These are phyloP conservation scores for Euproctis similis DNA, from an alignment of 2,888 invertebrate species.

Conservation along the genomic window DNA sequence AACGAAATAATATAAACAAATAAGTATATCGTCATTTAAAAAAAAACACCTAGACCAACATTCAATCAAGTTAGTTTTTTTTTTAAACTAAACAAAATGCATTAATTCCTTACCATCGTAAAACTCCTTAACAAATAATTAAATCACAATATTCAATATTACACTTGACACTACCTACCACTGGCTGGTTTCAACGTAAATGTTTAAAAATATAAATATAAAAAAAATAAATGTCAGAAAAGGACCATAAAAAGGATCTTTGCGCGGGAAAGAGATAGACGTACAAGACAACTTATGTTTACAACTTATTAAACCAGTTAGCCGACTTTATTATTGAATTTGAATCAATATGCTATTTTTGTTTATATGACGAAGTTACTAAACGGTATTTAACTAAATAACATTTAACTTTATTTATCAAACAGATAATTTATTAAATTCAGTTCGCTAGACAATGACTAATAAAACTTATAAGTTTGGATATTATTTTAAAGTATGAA, in stretches of 20 bases:
- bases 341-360: slow-evolving; percentile 4
- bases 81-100: neutral
- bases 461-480: too few relatives aligned
- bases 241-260: slow-evolving; percentile 8
- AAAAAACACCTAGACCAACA: too few relatives aligned
- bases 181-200: slow-evolving; percentile 12
- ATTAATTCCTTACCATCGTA: slow-evolving; percentile 6
- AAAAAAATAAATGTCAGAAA: slow-evolving; percentile 8
- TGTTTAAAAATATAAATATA: too few relatives aligned
- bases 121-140: neutral
- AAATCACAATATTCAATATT: neutral
- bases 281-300: slow-evolving; percentile 6
- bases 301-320: slow-evolving; percentile 15
- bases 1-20: too few relatives aligned
- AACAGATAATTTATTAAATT: too few relatives aligned
- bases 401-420: too few relatives aligned
- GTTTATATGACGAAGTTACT: neutral
- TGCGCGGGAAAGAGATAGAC: slow-evolving; percentile 15
- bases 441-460: too few relatives aligned
- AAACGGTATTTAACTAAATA: too few relatives aligned
- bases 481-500: too few relatives aligned
- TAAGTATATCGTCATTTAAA: too few relatives aligned
- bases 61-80: too few relatives aligned
- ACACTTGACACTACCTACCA: slow-evolving; percentile 5
- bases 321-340: slow-evolving; percentile 10